Conservation (phyloP, 1,140 invertebrate genomes). For the Dolichoris vasculosae region DNA sequence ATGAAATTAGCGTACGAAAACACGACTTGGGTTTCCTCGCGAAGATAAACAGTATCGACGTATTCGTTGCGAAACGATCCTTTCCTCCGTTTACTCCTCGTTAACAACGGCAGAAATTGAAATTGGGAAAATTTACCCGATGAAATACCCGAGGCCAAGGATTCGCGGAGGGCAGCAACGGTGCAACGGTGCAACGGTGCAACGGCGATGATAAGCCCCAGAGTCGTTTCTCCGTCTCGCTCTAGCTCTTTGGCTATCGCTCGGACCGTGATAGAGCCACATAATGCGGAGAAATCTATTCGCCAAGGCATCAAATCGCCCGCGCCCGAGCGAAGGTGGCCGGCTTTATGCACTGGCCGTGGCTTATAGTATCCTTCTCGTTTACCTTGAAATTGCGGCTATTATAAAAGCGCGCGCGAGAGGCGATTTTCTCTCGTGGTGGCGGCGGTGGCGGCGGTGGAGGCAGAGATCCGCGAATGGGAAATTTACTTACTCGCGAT, state of each 20-base stretch:
- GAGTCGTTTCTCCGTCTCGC: slow-evolving; percentile 23
- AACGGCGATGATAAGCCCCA: slow-evolving; percentile 56
- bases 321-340: neutral
- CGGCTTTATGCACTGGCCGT: neutral
- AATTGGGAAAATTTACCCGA: too few species aligned
- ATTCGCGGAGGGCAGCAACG: neutral
- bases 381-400: slow-evolving; percentile 50
- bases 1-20: too few species aligned
- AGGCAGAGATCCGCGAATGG: neutral
- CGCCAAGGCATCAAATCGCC: slow-evolving; percentile 1
- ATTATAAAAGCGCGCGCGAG: slow-evolving; percentile 40
- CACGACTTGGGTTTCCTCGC: too few species aligned
- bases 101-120: too few species aligned
- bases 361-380: slow-evolving; percentile 25
- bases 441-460: neutral
- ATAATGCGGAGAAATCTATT: slow-evolving; percentile 42
- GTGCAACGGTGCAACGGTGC: neutral
- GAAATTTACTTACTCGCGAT: slow-evolving; percentile 41
- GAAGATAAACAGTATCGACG: too few species aligned
- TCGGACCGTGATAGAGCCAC: slow-evolving; percentile 6
- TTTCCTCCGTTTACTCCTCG: too few species aligned
- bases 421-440: slow-evolving; percentile 25
- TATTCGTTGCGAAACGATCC: too few species aligned
- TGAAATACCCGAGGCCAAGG: neutral
- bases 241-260: slow-evolving; percentile 1